These are phyloP conservation scores for Vidua macroura DNA, from an alignment of 2,113 vertebrate species.

Conservation along the genomic window DNA sequence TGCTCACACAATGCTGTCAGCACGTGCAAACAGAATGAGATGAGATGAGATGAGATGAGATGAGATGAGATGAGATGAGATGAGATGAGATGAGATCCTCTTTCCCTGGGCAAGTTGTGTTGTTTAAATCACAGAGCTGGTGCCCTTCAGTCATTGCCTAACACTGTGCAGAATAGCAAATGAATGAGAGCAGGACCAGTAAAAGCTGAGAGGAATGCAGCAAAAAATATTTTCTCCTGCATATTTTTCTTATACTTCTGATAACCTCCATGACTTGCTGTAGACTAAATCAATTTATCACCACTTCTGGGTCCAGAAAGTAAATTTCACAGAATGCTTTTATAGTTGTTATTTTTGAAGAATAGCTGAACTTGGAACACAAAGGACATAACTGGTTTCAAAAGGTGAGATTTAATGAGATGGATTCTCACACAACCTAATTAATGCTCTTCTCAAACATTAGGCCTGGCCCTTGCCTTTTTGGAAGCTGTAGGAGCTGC, in stretches of 20 bases:
- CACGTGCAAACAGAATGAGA: neutral
- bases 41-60: neutral
- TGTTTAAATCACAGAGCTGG: neutral
- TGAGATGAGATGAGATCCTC: neutral
- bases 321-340: neutral
- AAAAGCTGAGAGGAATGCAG: conserved; percentile 26
- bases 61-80: too few species aligned
- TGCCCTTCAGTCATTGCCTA: neutral
- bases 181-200: neutral
- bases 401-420: neutral
- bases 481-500: neutral
- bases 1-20: neutral
- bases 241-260: conserved; percentile 12
- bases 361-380: neutral
- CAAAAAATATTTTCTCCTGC: conserved; percentile 14
- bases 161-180: neutral
- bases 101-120: neutral
- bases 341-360: neutral
- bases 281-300: conserved; percentile 13
- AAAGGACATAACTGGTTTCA: neutral
- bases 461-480: neutral
- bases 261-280: neutral
- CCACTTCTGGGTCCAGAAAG: neutral
- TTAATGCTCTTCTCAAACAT: neutral
- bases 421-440: neutral